phyloP scores from a whole-genome alignment of 2,113 vertebrate species.

The Semicossyphus pulcher region DNA sequence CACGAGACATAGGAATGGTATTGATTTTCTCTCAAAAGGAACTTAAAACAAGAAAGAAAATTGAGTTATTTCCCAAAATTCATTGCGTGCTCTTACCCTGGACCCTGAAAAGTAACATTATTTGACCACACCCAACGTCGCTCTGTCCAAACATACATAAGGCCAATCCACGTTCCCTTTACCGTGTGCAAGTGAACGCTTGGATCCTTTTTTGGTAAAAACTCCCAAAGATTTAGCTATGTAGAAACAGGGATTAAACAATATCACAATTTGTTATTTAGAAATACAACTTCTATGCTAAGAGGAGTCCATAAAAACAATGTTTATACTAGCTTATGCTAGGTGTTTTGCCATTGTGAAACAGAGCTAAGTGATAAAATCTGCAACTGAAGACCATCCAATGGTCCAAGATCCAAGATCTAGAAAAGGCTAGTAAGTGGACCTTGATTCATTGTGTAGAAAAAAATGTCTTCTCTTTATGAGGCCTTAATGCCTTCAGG shows the following conservation, averaged over 20 bases:
- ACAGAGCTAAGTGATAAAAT: too few relatives aligned
- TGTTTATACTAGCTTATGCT: too few relatives aligned
- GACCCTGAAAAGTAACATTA: constrained; percentile 1
- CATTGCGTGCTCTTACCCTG: constrained; percentile 34
- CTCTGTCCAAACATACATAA: constrained; percentile 11
- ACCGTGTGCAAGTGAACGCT: rapidly evolving
- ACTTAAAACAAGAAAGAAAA: neutral
- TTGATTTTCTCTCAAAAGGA: too few relatives aligned
- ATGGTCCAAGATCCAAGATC: too few relatives aligned
- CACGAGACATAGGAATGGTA: too few relatives aligned
- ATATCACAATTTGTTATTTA: neutral
- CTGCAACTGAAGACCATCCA: too few relatives aligned
- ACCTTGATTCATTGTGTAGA: too few relatives aligned
- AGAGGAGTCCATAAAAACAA: too few relatives aligned
- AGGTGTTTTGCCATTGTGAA: too few relatives aligned
- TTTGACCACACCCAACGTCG: constrained; percentile 45
- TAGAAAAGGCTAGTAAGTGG: too few relatives aligned
- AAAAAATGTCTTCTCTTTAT: too few relatives aligned
- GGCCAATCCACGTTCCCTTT: constrained; percentile 17
- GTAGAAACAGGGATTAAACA: constrained; percentile 1
- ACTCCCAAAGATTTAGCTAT: constrained; percentile 12
- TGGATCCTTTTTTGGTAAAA: constrained; percentile 7
- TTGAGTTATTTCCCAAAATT: neutral
- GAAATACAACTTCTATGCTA: neutral
- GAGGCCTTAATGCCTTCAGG: too few relatives aligned